Conservation (phyloP, 2,888 invertebrate species). For the Euzophera pinguis region DNA sequence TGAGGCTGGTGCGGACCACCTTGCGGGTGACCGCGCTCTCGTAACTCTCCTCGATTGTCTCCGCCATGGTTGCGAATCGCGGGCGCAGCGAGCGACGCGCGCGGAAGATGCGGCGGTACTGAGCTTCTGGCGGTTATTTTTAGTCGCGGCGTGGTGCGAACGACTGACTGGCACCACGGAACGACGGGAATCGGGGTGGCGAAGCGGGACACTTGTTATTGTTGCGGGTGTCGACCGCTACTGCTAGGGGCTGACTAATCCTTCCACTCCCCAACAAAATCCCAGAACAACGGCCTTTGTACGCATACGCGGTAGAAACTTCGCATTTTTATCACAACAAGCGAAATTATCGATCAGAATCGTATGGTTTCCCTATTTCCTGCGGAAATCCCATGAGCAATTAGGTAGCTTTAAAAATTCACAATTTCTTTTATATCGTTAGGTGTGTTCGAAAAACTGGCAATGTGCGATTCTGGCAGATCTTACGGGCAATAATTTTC, state of each 20-base stretch:
- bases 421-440: too few species aligned
- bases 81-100: slow-evolving; percentile 74
- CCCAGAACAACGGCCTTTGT: neutral
- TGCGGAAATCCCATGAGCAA: neutral
- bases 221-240: slow-evolving; percentile 10
- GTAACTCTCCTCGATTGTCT: slow-evolving; percentile 85
- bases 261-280: neutral
- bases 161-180: slow-evolving; percentile 30
- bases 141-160: slow-evolving; percentile 61
- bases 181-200: slow-evolving; percentile 45
- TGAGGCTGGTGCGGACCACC: slow-evolving; percentile 84
- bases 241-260: slow-evolving; percentile 5
- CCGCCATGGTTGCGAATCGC: slow-evolving; percentile 80
- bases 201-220: slow-evolving; percentile 25
- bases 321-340: neutral
- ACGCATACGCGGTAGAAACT: neutral
- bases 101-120: slow-evolving; percentile 73
- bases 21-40: slow-evolving; percentile 85
- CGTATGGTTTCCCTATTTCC: neutral
- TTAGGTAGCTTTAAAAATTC: neutral
- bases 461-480: slow-evolving; percentile 6
- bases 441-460: too few species aligned
- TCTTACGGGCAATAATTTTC: neutral
- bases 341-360: neutral
- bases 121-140: slow-evolving; percentile 69